A percentile compares a stretch with the other conserved stretches of the same genome.
phyloP scores from a whole-genome alignment of 2,797 vertebrate species.

The Melanogrammus aeglefinus region DNA sequence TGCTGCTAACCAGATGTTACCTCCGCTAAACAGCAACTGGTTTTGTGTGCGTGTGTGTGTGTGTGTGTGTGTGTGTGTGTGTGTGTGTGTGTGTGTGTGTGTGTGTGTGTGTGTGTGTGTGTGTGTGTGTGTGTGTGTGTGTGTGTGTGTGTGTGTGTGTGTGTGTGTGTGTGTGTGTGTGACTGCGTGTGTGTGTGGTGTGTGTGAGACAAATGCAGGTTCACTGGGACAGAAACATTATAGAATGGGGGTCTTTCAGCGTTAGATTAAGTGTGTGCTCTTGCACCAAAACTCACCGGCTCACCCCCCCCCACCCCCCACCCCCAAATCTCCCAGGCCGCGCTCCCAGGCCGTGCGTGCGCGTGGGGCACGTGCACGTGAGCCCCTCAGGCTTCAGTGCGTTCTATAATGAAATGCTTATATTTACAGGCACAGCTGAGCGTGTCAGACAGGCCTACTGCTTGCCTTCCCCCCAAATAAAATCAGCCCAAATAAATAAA shows the following conservation, averaged over 20 bases:
- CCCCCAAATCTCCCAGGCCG: slow-evolving; percentile 71
- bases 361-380: slow-evolving; percentile 39
- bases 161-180: slow-evolving; percentile 31
- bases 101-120: slow-evolving; percentile 29
- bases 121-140: slow-evolving; percentile 8
- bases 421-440: slow-evolving; percentile 98
- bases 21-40: slow-evolving; percentile 65
- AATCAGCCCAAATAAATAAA: slow-evolving; percentile 85
- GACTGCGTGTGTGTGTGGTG: slow-evolving; percentile 37
- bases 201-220: slow-evolving; percentile 18
- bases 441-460: slow-evolving; percentile 89
- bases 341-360: slow-evolving; percentile 62
- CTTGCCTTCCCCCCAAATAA: slow-evolving; percentile 84
- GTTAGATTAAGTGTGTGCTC: slow-evolving; percentile 76
- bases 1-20: slow-evolving; percentile 57
- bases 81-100: slow-evolving; percentile 22
- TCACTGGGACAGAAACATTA: slow-evolving; percentile 71
- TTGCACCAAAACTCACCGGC: slow-evolving; percentile 54
- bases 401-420: slow-evolving; percentile 99
- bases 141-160: slow-evolving; percentile 34
- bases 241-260: slow-evolving; percentile 69
- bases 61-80: slow-evolving; percentile 41
- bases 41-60: slow-evolving; percentile 41
- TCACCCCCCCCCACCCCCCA: slow-evolving; percentile 67
- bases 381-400: slow-evolving; percentile 94